Base-by-base conservation (phyloP, 2,797 vertebrate species). In the Otolemur crassicaudatus region DNA sequence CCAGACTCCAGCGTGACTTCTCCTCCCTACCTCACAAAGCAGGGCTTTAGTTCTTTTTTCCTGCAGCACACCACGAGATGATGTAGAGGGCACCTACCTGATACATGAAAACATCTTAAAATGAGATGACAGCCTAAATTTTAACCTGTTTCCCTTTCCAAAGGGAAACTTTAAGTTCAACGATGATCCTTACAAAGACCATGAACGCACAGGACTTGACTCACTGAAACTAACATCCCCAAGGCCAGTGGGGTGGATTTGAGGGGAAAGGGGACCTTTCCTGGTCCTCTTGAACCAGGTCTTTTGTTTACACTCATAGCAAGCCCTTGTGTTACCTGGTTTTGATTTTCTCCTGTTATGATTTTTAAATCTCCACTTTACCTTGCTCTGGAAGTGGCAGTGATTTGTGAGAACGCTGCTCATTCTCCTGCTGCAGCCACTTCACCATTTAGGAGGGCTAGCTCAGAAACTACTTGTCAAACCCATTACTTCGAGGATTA, bases 391-490 rank as follows among this genome's bases (percentile, higher is more conserved):
- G 46, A 97, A 88, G 69, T 80, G 65, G 58, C 43, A 92, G 43
- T 43, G 53, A 94, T 76, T 90, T 76, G 49, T 72, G 43, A 37
- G 43, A 94, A 72, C 14, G 46, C 17, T 49, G 63, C 37, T 79
- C 13, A 75, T 87, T 79, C 37, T 0, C 58, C 65, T 4, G 37
- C 5, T 76, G 76, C n/a, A 92, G 46, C 20, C 11, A n/a, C 34
- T 92, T 31, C 0, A 31, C 27, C 43, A 60, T 90, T 93, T 65
- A 70, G 43, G 77, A 79, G 10, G 37, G 87, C 72, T n/a, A 91
- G 34, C 40, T 95, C 72, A 94, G 94, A 94, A 93, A 92, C 40
- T 89, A 34, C 65, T 96, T 75, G 83, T 96, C 60, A 91, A 85
- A 91, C 60, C 83, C 77, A 95, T 92, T 85, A 40, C 79, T 76